Conservation (phyloP, 2,113 vertebrate genomes). For the Gymnobelideus leadbeateri region DNA sequence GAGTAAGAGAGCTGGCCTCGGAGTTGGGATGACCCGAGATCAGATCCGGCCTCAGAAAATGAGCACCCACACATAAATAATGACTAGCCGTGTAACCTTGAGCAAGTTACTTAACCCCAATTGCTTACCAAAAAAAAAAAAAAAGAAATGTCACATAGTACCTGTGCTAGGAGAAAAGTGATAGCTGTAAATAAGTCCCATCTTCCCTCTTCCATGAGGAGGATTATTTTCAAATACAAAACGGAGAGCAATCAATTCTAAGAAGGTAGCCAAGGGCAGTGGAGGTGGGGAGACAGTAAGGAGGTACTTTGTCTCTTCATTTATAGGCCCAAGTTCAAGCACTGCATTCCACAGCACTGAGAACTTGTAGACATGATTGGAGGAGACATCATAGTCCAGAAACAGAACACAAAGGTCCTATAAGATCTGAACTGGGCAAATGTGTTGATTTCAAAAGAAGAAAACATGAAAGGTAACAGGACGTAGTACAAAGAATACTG, state of each 20-base stretch:
- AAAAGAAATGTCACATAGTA: no score
- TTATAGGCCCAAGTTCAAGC: not conserved
- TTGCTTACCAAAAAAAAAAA: no score
- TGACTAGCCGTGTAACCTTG: no score
- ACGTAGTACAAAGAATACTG: not conserved
- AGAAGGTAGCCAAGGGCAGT: not conserved
- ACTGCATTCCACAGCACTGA: not conserved
- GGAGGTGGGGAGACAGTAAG: not conserved
- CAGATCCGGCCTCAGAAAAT: no score
- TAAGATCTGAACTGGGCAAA: not conserved
- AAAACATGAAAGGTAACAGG: not conserved
- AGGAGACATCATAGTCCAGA: not conserved
- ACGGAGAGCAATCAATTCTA: not conserved
- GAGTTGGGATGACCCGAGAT: no score
- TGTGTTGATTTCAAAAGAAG: not conserved
- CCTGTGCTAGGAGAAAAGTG: no score
- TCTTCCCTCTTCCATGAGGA: not conserved
- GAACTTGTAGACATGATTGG: not conserved
- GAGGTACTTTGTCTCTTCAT: not conserved
- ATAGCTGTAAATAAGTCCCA: no score
- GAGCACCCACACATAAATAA: no score
- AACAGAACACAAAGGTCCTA: not conserved
- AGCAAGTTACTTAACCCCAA: no score
- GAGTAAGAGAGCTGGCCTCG: no score
- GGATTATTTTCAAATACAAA: not conserved